Base-by-base conservation (phyloP, 92 coral and sea anemone genomes). In the Epizoanthus illoricatus region DNA sequence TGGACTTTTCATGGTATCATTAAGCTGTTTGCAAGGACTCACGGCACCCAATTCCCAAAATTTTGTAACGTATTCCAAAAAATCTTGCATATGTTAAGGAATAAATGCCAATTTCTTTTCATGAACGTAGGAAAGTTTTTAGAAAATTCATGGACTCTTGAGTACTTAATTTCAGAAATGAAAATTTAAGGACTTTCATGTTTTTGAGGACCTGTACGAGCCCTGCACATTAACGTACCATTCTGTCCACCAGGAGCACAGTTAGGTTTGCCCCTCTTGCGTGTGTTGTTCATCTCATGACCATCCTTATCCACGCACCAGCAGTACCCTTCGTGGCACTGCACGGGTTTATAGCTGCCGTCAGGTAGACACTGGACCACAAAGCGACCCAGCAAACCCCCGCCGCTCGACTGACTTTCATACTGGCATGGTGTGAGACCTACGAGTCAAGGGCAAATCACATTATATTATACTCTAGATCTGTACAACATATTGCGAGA, bases 221-320 rank as follows among this genome's bases (percentile, higher is more conserved):
- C 33, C 33, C 33, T 28, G 33, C 1, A 23, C 24, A 40, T 13
- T 41, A 9, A 49, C 89, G 84, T 76, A 94, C 97, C 84, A 54
- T 88, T 94, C 70, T 70, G 66, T 69, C 86, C 75, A 69, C 57
- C 80, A 19, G 76, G 40, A 71, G 81, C 36, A 71, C 98, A 94
- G 45, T 75, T 80, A 42, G 91, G 94, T 68, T 85, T 86, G 19
- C 83, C 59, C 36, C 85, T 88, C 21, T 56, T 71, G 23, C 94
- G 88, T 18, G 99, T 96, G 55, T 92, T 91, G 40, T 91, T 84
- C 55, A 91, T 75, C 69, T 96, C 99, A 59, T 71, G 86, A 41
- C 99, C 99, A 76, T 83, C 87, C 36, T 85, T 65, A 86, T 95
- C 94, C n/a, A 93, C 98, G 70, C 98, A 95, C 98, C 98, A 95